A percentile compares a stretch with the other conserved stretches of the same genome.
Evolutionary conservation across 2,797 vertebrate species (phyloP).

Genomic region (Chrosomus eos): DNA sequence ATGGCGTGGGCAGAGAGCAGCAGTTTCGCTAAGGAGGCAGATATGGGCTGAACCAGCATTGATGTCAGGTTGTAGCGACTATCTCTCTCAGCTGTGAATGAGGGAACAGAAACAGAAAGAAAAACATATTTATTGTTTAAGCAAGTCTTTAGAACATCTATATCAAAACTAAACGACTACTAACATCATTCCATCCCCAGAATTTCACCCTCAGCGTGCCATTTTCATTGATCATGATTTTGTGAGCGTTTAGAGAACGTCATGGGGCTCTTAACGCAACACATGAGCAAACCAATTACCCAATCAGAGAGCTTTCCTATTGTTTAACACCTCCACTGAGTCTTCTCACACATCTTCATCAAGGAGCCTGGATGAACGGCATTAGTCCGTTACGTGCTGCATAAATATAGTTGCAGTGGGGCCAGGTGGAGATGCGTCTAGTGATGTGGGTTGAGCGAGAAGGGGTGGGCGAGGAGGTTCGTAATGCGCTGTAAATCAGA

Average conservation of each 20-base stretch:
- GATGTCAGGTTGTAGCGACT: constrained; percentile 76
- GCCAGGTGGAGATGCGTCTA: neutral
- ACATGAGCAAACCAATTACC: constrained; percentile 38
- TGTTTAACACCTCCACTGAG: constrained; percentile 37
- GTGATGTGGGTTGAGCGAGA: constrained; percentile 21
- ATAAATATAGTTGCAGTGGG: constrained; percentile 21
- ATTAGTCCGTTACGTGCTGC: neutral
- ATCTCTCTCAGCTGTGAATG: constrained; percentile 77
- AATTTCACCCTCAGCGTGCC: neutral
- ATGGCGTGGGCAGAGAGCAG: constrained; percentile 73
- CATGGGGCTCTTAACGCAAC: neutral
- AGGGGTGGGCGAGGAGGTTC: constrained; percentile 10
- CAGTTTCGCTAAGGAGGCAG: constrained; percentile 81
- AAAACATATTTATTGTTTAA: neutral
- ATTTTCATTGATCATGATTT: constrained; percentile 21
- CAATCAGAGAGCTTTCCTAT: constrained; percentile 45
- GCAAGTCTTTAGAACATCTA: neutral
- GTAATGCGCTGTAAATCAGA: constrained; percentile 51
- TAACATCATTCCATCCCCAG: constrained; percentile 8
- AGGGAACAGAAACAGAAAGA: constrained; percentile 22
- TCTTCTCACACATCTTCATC: constrained; percentile 8
- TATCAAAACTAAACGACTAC: constrained; percentile 2
- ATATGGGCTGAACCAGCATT: constrained; percentile 90
- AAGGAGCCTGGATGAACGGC: constrained; percentile 23
- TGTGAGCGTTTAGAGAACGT: constrained; percentile 3